These are phyloP conservation scores for Cerastis rubricosa DNA, from an alignment of 2,888 invertebrate species.

Conservation along the genomic window DNA sequence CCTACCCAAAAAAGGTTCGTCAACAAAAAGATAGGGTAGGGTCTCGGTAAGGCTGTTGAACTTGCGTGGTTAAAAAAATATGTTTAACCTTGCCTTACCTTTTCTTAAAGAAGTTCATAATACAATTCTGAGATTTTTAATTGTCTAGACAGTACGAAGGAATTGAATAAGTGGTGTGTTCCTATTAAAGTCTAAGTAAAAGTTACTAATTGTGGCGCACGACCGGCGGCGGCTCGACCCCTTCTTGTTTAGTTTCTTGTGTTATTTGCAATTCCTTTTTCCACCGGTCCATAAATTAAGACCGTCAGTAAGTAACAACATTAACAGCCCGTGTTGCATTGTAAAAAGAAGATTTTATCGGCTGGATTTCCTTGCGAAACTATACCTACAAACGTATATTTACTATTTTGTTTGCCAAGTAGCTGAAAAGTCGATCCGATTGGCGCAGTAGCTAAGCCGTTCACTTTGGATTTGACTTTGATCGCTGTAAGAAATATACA, in stretches of 20 bases:
- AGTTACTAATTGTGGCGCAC: conserved; percentile 38
- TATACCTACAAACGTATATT: not conserved
- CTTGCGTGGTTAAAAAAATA: not conserved
- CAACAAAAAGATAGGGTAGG: too few species aligned
- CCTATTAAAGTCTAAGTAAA: conserved; percentile 44
- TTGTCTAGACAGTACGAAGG: conserved; percentile 14
- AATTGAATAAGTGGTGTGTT: conserved; percentile 35
- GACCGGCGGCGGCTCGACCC: conserved; percentile 11
- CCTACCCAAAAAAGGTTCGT: too few species aligned
- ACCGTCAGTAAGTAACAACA: conserved; percentile 23
- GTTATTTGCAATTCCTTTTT: conserved; percentile 50
- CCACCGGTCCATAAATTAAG: conserved; percentile 45
- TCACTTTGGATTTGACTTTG: conserved; percentile 15
- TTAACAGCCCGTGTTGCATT: conserved; percentile 26
- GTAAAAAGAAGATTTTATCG: conserved; percentile 26
- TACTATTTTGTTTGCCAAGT: conserved; percentile 11
- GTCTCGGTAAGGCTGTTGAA: not conserved
- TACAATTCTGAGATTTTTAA: not conserved
- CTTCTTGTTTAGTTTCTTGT: conserved; percentile 34
- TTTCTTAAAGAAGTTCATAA: not conserved
- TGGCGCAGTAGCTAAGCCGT: conserved; percentile 4
- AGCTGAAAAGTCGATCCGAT: conserved; percentile 15
- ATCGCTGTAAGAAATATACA: conserved; percentile 16
- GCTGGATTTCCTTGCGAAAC: conserved; percentile 16
- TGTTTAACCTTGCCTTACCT: too few species aligned